Base-by-base conservation (phyloP, 2,797 vertebrate genomes). In the Malacoctenus gilli region DNA sequence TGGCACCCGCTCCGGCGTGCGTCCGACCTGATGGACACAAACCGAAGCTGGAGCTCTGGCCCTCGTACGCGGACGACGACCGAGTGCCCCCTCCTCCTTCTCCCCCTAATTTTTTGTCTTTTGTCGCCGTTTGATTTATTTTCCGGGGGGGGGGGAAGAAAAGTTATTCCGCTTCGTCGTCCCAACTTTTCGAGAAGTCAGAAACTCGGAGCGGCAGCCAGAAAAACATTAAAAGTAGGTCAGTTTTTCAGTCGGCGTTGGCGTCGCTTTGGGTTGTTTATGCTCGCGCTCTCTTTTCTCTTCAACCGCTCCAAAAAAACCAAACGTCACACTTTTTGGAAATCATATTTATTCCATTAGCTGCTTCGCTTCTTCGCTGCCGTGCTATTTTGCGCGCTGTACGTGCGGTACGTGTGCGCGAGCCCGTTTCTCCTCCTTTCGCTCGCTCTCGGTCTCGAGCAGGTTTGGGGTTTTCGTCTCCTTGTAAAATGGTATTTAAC, bases 391-490 rank as follows among this genome's bases (percentile, higher is more conserved):
- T 58, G 52, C 49, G 57, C 63, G 8, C 47, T 64, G 68, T 20
- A 11, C 16, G 23, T 28, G 22, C 51, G 64, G 40, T 68, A 23
- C 22, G 22, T 23, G 22, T 23, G 8, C 22, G 22, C 22, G 8
- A n/a, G n/a, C 37, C 59, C 67, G 32, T 14, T 23, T 44, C 65
- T 44, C 63, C 38, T 43, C 42, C 43, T 30, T 59, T 10, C n/a
- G n/a, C n/a, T n/a, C n/a, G 58, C 53, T 66, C 49, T 32, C 52
- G 72, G 51, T 59, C 71, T n/a, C n/a, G n/a, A 56, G 75, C 77
- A 75, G 72, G 67, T 79, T 77, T 79, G 20, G 58, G 59, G 65
- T 80, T 81, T 84, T 79, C 53, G 47, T 77, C 75, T 78, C 79
- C 61, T 73, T 57, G 36, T 77, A 69, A 81, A 86, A 65, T 5